Conservation (phyloP, 2,888 invertebrate genomes). For the Perizoma affinitatum region DNA sequence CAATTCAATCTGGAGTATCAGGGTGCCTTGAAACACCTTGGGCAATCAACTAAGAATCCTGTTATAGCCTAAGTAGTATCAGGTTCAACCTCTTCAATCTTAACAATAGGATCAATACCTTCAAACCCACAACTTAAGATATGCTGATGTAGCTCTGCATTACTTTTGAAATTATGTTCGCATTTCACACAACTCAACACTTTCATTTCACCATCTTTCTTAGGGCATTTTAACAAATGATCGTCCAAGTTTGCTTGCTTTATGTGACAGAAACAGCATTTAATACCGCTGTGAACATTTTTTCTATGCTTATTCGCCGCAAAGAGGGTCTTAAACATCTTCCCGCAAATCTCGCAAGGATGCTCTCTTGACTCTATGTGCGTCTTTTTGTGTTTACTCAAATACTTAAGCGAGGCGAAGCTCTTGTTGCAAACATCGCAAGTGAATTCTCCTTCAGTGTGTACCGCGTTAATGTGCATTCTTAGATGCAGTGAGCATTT, state of each 20-base stretch:
- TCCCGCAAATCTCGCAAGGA: slow-evolving; percentile 45
- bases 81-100: slow-evolving; percentile 13
- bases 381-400: slow-evolving; percentile 50
- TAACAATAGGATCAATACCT: slow-evolving; percentile 2
- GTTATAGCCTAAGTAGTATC: no score
- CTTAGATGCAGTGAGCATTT: slow-evolving; percentile 52
- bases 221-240: slow-evolving; percentile 27
- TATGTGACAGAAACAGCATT: slow-evolving; percentile 32
- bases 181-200: slow-evolving; percentile 21
- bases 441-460: slow-evolving; percentile 43
- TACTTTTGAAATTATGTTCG: slow-evolving; percentile 4
- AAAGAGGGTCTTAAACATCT: slow-evolving; percentile 44
- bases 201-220: not conserved
- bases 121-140: slow-evolving; percentile 7
- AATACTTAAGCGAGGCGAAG: slow-evolving; percentile 48
- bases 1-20: no score
- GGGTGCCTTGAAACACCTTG: no score
- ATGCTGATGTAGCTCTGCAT: slow-evolving; percentile 12
- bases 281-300: slow-evolving; percentile 45
- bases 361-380: slow-evolving; percentile 41
- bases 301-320: slow-evolving; percentile 50
- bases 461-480: slow-evolving; percentile 50
- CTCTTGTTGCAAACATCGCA: slow-evolving; percentile 52
- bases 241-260: slow-evolving; percentile 32
- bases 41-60: no score